Evolutionary conservation across 2,888 invertebrate species (phyloP).

Genomic region (Coelinius sp.): DNA sequence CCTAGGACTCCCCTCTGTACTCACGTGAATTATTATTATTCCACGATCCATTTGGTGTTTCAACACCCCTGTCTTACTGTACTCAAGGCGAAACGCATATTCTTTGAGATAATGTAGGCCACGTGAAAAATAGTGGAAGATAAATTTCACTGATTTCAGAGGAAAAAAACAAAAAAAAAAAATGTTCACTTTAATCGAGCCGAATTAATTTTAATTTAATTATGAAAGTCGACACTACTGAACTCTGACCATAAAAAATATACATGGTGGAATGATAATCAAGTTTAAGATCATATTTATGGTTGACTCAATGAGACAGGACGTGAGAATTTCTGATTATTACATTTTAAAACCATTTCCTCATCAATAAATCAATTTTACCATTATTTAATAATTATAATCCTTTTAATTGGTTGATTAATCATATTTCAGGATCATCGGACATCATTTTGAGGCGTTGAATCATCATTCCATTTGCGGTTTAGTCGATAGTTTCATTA

Average conservation of each 20-base stretch:
- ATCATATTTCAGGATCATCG: neutral
- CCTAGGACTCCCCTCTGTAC: conserved; percentile 39
- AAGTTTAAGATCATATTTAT: conserved; percentile 17
- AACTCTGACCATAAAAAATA: neutral
- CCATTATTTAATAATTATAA: neutral
- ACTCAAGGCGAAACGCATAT: conserved; percentile 19
- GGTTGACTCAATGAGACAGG: neutral
- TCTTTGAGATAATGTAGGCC: conserved; percentile 2
- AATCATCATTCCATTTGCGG: neutral
- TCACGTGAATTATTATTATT: conserved; percentile 47
- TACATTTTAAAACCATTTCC: neutral
- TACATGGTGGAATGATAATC: neutral
- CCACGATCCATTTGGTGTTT: conserved; percentile 28
- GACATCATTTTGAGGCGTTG: neutral
- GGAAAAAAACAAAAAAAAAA: neutral
- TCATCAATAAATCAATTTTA: neutral
- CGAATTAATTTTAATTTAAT: neutral
- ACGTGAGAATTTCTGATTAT: neutral
- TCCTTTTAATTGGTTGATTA: neutral
- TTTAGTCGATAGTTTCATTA: conserved; percentile 16
- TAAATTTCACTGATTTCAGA: neutral
- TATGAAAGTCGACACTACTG: neutral
- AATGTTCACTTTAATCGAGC: neutral
- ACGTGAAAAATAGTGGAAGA: neutral
- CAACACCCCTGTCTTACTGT: conserved; percentile 1